Evolutionary conservation across 2,888 invertebrate species (phyloP), one percentile per base, ranked within the genome.

Genomic region (Oasisia sp.): DNA sequence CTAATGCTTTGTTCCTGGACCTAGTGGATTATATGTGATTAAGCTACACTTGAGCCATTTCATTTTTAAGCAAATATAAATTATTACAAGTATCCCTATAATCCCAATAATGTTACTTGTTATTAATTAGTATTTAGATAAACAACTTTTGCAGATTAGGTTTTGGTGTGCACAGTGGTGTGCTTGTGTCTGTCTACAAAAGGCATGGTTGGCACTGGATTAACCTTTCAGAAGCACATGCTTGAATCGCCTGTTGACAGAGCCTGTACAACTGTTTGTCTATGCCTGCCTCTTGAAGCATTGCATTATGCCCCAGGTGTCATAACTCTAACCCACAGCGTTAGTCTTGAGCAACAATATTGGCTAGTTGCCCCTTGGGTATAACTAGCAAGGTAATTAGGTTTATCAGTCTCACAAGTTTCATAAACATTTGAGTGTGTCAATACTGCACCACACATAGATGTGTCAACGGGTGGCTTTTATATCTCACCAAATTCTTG

Each of bases 291-390:
- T 74, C 27, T 74, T 74, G 74, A 74, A 74, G 19, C 74, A 7
- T 74, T 27, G 74, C 74, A 74, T 74, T 74, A n/a, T 74, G 74
- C 74, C 74, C 74, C n/a, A 74, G 74, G 74, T n/a, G 74, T 74
- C 19, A 74, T 74, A 2, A 7, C 1, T 74, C 74, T 74, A 74
- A 19, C 14, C 74, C 74, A 19, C 74, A 19, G 74, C 74, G 0
- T 3, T 74, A 74, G 27, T 74, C 0, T 74, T 74, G 74, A 27
- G 3, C 74, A 74, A 19, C 74, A 27, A 74, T 74, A 27, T 74
- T 74, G 74, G 74, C 74, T 27, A 74, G 27, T 27, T 27, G 74
- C 74, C 74, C 74, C 74, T 50, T 14, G 74, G 74, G 74, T 74
- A 7, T 74, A 74, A 74, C 74, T n/a, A 74, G 19, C 74, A 74